Evolutionary conservation across 1,140 invertebrate species (phyloP).

Genomic region (Aporrectodea caliginosa): DNA sequence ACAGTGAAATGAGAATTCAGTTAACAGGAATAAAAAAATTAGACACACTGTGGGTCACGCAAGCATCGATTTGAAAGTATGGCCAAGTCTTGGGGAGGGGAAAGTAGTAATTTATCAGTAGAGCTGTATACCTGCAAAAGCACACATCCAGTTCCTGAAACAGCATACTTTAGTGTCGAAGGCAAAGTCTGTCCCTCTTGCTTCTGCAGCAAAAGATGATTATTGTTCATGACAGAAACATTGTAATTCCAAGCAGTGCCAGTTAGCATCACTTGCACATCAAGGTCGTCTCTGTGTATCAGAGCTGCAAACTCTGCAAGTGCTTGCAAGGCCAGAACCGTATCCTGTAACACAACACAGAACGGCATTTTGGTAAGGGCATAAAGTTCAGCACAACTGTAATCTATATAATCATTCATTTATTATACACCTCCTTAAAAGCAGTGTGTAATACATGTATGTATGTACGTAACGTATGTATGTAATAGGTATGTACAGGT

Average conservation of each 20-base stretch:
- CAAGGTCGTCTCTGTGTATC: conserved; percentile 41
- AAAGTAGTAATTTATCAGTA: neutral
- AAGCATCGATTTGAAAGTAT: neutral
- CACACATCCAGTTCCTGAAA: neutral
- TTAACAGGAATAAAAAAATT: neutral
- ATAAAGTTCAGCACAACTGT: neutral
- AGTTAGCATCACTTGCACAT: conserved; percentile 33
- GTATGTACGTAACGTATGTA: no score
- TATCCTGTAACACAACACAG: conserved; percentile 54
- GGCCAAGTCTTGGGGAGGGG: neutral
- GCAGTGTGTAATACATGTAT: no score
- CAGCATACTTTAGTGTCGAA: neutral
- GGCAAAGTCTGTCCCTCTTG: neutral
- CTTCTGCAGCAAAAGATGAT: neutral
- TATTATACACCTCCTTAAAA: no score
- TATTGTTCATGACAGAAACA: neutral
- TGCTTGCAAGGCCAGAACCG: conserved; percentile 57
- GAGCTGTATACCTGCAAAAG: neutral
- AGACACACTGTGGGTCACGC: neutral
- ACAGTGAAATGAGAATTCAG: no score
- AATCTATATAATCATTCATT: neutral
- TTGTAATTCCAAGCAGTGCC: neutral
- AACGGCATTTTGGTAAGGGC: no score
- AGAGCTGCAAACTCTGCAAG: conserved; percentile 50
- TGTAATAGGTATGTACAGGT: neutral